A percentile compares a stretch with the other conserved stretches of the same genome.
Evolutionary conservation across 2,888 invertebrate species (phyloP).

Genomic region (Apocheima hispidaria): DNA sequence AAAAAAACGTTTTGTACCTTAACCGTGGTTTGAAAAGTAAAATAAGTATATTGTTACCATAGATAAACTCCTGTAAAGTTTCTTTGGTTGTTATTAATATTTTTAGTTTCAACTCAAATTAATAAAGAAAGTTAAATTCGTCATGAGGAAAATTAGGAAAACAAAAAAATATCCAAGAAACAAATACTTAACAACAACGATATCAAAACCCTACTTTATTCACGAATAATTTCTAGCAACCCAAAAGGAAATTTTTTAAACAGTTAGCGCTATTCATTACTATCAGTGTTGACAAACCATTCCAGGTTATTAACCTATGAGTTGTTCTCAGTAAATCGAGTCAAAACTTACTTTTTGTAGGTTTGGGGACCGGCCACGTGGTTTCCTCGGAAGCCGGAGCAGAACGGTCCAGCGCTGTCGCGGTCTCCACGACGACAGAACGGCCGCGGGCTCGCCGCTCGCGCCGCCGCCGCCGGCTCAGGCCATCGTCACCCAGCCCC

Average conservation of each 20-base stretch:
- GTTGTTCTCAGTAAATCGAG: slow-evolving; percentile 36
- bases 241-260: not conserved
- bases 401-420: slow-evolving; percentile 71
- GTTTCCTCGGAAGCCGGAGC: slow-evolving; percentile 53
- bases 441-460: slow-evolving; percentile 44
- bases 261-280: not conserved
- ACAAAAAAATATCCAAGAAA: too few relatives aligned
- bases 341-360: slow-evolving; percentile 70
- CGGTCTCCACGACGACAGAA: slow-evolving; percentile 76
- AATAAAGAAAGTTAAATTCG: too few relatives aligned
- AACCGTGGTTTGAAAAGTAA: too few relatives aligned
- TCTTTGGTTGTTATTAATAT: too few relatives aligned
- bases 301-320: slow-evolving; percentile 4
- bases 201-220: not conserved
- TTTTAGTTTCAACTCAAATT: too few relatives aligned
- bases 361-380: slow-evolving; percentile 77
- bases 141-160: too few relatives aligned
- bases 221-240: not conserved
- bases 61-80: too few relatives aligned
- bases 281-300: slow-evolving; percentile 8
- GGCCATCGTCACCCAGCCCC: slow-evolving; percentile 30
- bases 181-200: not conserved
- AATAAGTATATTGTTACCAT: too few relatives aligned
- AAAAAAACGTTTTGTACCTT: too few relatives aligned
- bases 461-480: slow-evolving; percentile 33